Base-by-base conservation (phyloP, 2,888 invertebrate genomes). In the Heteromurus nitidus region DNA sequence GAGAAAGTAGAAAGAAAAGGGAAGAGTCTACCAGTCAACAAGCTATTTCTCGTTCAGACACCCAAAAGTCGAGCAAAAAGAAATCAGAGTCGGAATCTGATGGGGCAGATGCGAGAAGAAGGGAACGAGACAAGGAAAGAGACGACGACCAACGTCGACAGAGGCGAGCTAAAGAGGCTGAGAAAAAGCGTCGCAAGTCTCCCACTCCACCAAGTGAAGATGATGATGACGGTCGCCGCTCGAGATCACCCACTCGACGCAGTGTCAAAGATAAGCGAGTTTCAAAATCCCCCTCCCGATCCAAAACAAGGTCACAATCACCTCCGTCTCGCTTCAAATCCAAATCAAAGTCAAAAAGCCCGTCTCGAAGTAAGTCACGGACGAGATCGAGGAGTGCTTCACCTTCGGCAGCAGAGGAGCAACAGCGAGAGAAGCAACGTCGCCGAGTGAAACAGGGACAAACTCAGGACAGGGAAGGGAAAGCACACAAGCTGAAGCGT, bases 341-440 rank as follows among this genome's bases (percentile, higher is more conserved):
- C 11, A 65, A 83, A 83, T 82, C 82, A n/a, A 65, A 74, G 74
- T 53, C 82, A 20, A 74, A 74, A 62, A 82, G 79, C 73, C 80
- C 80, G 53, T 83, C 83, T 24, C 73, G 84, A 68, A 83, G 83
- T 22, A 84, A 85, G 58, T 85, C 84, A 11, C 22, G 84, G 31
- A 83, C 85, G 20, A 82, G 82, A 44, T 85, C 85, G 20, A 55
- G 72, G 31, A 75, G 75, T 50, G 64, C 53, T 30, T 55, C 81
- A 30, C 67, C 68, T n/a, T 60, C 60, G 36, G 20, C 22, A 26
- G 22, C 13, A 31, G 58, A 22, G 44, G 75, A 75, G 16, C 67
- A 65, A 11, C 65, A 76, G 36, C 67, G 74, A 11, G 74, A 76
- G 36, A 77, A 44, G 47, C 53, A 65, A 22, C 53, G 65, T 9